Base-by-base conservation (phyloP, 2,797 vertebrate species). In the Coracias cyanogaster region DNA sequence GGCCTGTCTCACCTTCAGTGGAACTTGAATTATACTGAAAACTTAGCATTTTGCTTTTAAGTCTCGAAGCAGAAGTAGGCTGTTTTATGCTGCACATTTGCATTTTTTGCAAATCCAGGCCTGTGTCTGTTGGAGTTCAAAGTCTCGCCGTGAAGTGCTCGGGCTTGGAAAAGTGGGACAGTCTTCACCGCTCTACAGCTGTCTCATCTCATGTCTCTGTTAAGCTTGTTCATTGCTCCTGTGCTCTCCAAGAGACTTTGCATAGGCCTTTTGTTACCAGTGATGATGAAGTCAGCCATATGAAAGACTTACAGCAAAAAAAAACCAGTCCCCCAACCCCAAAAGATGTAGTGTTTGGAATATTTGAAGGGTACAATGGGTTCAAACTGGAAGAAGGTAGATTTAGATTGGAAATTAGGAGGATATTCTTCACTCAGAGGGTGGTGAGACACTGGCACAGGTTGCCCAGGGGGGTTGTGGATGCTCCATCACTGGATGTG, bases 91-190 rank as follows among this genome's bases (percentile, higher is more conserved):
- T 89, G 60, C 74, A 26, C 48, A 31, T 83, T 91, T 82, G 78
- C 81, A 49, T 80, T 94, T 94, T 94, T 79, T 95, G 64, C 78
- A 88, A n/a, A 91, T 88, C 37, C 35, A 37, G 6, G 62, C 76
- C 46, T 45, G 8, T 73, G 58, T 88, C 85, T 95, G 35, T 43
- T 37, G 25, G 82, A 93, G 89, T 86, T 96, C 91, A 83, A 79
- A 94, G 94, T 67, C 70, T 91, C 55, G 54, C 37, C 5, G 0
- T 72, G 69, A 72, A 76, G 45, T 80, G 66, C 66, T 72, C 31
- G 45, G 35, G 58, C 43, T 93, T 90, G 51, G 61, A 86, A 93
- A 92, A 95, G 85, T 94, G 85, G 73, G 54, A 19, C 89, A 84
- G 18, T 15, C 73, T 76, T 78, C 55, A 82, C 28, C 3, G 3